Percentiles rank a stretch among this genome's conserved stretches.
Conservation (phyloP, 2,888 invertebrate species). For the Protophormia terraenovae region DNA sequence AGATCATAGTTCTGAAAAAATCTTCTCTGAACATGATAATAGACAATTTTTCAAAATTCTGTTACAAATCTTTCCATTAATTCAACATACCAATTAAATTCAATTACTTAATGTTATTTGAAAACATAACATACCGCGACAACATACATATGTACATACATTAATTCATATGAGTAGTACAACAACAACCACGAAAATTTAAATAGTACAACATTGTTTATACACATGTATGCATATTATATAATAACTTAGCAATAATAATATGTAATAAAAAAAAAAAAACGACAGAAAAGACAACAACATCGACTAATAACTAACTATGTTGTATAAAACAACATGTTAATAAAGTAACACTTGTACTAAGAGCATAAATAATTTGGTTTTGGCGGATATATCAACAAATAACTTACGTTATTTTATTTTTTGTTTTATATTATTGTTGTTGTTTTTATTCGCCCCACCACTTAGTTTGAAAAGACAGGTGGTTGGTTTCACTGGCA, state of each 20-base stretch:
- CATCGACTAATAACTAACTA: not conserved
- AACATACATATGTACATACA: not conserved
- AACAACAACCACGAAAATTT: not conserved
- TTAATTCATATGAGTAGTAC: not conserved
- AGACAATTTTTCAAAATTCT: not conserved
- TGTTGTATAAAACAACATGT: slow-evolving; percentile 48
- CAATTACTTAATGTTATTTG: not conserved
- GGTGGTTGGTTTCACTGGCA: slow-evolving; percentile 7
- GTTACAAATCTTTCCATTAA: not conserved
- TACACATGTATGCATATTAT: too few relatives aligned
- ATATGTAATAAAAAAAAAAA: too few relatives aligned
- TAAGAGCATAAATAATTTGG: slow-evolving; percentile 61
- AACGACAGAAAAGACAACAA: not conserved
- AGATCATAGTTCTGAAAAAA: too few relatives aligned
- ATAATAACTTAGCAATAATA: slow-evolving; percentile 37
- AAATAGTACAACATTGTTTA: slow-evolving; percentile 16
- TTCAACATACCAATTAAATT: not conserved
- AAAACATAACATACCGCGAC: not conserved
- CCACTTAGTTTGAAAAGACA: not conserved
- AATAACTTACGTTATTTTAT: slow-evolving; percentile 46
- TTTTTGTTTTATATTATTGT: not conserved
- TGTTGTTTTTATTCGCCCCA: not conserved
- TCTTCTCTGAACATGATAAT: too few relatives aligned
- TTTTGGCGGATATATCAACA: slow-evolving; percentile 60
- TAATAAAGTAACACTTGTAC: slow-evolving; percentile 61